Base-by-base conservation (phyloP, 2,888 invertebrate genomes). In the Megastigmus dorsalis region DNA sequence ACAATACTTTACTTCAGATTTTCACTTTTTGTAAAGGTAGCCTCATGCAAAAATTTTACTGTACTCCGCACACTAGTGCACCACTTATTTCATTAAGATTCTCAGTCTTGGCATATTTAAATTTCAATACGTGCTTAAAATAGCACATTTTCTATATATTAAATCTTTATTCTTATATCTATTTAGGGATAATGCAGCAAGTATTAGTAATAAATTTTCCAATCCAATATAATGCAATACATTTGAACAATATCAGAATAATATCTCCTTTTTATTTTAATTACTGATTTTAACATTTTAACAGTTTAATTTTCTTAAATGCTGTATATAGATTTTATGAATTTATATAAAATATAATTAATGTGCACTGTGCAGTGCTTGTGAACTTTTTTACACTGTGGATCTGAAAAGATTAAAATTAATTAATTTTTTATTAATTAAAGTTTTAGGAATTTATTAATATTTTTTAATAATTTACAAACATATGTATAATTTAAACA, bases 161-260 rank as follows among this genome's bases (percentile, higher is more conserved):
- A 30, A 41, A 68, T 28, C 28, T 43, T 57, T 69, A 10, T 69
- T 33, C 50, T 73, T 43, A 62, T 63, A 13, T 43, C 48, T 69
- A 52, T 60, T 18, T 74, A 74, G 70, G n/a, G 71, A 62, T 73
- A 78, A 71, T 67, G 52, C 57, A 57, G 38, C 52, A 38, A 43
- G 6, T 45, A 41, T 57, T 10, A n/a, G 36, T 43, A 38, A 45
- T 43, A 26, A 20, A 70, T 6, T 70, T 52, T 33, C 43, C 5
- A 41, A 3, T 59, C 41, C 43, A 41, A 52, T 15, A 26, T 52
- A 52, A 26, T 30, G 41, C 65, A 54, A 52, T 69, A 59, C 48
- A 36, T n/a, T 52, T 41, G 20, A 54, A 26, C 18, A 38, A 41
- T 28, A n/a, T n/a, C n/a, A n/a, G n/a, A n/a, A n/a, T n/a, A n/a